Conservation (phyloP, 2,888 invertebrate species). For the Agriopis leucophaearia region DNA sequence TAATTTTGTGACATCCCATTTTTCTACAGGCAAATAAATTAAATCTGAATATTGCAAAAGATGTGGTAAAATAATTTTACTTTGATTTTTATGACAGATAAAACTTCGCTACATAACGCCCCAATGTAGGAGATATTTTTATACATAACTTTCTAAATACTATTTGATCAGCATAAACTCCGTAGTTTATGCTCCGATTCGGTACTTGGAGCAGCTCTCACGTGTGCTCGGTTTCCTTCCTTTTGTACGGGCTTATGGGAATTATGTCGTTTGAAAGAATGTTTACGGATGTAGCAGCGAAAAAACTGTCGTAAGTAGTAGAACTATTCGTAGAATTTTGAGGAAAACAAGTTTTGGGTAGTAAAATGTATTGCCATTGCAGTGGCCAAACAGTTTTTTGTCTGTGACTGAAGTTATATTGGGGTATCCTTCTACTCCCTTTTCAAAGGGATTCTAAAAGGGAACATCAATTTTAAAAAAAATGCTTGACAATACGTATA, state of each 20-base stretch:
- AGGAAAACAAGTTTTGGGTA: neutral
- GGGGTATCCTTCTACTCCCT: no score
- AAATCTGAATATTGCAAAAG: no score
- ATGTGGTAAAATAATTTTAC: neutral
- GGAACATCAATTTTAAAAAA: no score
- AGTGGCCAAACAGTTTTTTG: no score
- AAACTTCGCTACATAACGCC: neutral
- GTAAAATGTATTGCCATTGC: neutral
- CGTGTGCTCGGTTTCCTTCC: slow-evolving; percentile 7
- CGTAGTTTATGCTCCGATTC: slow-evolving; percentile 13
- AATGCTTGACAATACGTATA: no score
- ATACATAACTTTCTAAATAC: slow-evolving; percentile 2
- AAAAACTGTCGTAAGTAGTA: neutral
- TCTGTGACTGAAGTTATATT: no score
- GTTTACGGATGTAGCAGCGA: neutral
- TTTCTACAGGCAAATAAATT: no score
- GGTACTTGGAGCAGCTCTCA: slow-evolving; percentile 11
- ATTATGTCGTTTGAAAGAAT: slow-evolving; percentile 2
- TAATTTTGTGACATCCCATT: no score
- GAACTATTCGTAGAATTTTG: neutral
- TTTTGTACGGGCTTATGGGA: slow-evolving; percentile 12
- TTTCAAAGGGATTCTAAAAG: no score
- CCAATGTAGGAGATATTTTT: slow-evolving; percentile 2
- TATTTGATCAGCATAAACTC: slow-evolving; percentile 26
- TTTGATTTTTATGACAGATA: neutral